Evolutionary conservation across 2,797 vertebrate genomes (phyloP), one percentile per base, ranked within the genome.

Genomic region (Neostethus bicornis): DNA sequence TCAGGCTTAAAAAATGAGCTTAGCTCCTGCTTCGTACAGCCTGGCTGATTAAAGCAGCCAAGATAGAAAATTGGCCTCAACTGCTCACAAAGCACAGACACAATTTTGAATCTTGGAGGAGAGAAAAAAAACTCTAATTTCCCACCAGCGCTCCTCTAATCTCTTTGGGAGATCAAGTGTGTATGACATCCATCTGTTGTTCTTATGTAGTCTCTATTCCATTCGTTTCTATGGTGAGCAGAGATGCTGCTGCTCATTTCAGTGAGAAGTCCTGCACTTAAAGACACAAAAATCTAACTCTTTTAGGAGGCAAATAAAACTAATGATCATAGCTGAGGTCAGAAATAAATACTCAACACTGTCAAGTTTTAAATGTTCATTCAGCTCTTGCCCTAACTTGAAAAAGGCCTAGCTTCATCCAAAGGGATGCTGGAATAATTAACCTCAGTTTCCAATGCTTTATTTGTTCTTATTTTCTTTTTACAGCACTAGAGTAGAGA

Each of bases 161-260:
- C 68, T 67, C 54, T 50, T 38, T 28, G 21, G 56, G 68, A 73
- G 49, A 66, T 44, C 41, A 64, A 65, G n/a, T 43, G 61, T 68
- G 28, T 35, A 21, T 16, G 23, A 51, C 50, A 49, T 69, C 72
- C 63, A 73, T 73, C 68, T 75, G 73, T 67, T 64, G 35, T 38
- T n/a, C 66, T 69, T 66, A 56, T 76, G 32, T 45, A 57, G 42
- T 57, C 29, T 72, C 25, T 1, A 54, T 56, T n/a, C n/a, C n/a
- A n/a, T n/a, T n/a, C n/a, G n/a, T n/a, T n/a, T n/a, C n/a, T n/a
- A n/a, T 76, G 20, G 10, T 21, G 42, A 48, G 26, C 38, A 37
- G 39, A 34, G 53, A 71, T 21, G 13, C n/a, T 28, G 44, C 39
- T 56, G 61, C 41, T 52, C 19, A 5, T 28, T 16, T 46, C 45